Evolutionary conservation across 2,888 invertebrate genomes (phyloP), one percentile per base, ranked within the genome.

Genomic region (Andrena minutula): DNA sequence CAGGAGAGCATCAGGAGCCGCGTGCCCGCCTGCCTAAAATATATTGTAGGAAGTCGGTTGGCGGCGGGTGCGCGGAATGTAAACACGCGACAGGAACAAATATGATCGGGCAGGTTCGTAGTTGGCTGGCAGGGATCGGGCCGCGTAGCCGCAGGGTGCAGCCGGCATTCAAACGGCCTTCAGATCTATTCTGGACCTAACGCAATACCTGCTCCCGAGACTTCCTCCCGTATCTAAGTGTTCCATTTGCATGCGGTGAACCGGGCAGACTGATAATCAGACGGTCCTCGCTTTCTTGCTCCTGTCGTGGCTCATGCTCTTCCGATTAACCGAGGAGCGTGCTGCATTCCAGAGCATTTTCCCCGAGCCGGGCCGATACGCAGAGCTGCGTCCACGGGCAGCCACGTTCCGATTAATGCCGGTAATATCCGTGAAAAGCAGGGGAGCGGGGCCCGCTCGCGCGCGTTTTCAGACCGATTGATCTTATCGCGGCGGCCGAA

Each of bases 161-260:
- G 64, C 64, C 80, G 80, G 85, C 82, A 78, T 68, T 87, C 78
- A 68, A 88, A 84, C 85, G 84, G 79, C 84, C 86, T 85, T 87
- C 86, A 70, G 60, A 77, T 83, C 84, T 88, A 86, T 87, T 88
- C 84, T 88, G 74, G 87, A 88, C 77, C 75, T 80, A 82, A 79
- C 70, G 83, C 83, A 72, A 88, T 84, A 86, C 83, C 79, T 77
- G 77, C 75, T 58, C 71, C 28, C 58, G 49, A 75, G 60, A 80
- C 85, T 84, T 87, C 79, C 82, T 77, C 63, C 28, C 64, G 68
- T 70, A 75, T 76, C 66, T 66, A 78, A 82, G 63, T 74, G 81
- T 73, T 82, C 73, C 68, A 84, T 88, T 87, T 83, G 88, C 82
- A 86, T 83, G 79, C 81, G 75, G 61, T 69, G 79, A 77, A 68